phyloP scores from a whole-genome alignment of 2,797 vertebrate genomes.

The Benthosema pterotum region DNA sequence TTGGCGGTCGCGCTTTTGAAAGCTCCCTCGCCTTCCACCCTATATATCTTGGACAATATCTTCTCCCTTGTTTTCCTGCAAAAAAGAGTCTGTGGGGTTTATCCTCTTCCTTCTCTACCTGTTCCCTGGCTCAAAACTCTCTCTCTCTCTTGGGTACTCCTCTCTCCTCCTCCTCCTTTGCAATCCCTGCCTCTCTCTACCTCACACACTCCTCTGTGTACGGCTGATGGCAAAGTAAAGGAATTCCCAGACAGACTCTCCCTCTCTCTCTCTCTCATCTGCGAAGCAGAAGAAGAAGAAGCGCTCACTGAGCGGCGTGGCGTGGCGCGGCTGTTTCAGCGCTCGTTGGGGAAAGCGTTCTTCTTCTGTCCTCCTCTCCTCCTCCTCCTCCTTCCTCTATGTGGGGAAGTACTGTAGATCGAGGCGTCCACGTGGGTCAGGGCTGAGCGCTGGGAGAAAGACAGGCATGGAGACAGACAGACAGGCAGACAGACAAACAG shows the following conservation, averaged over 20 bases:
- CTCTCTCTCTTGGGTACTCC: constrained; percentile 8
- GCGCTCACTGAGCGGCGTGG: constrained; percentile 26
- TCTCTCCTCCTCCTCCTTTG: constrained; percentile 34
- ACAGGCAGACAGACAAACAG: constrained; percentile 20
- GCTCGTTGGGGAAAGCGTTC: no score
- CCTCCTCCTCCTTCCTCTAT: constrained; percentile 55
- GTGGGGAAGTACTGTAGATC: constrained; percentile 57
- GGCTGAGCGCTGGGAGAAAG: constrained; percentile 37
- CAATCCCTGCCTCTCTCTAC: constrained; percentile 40
- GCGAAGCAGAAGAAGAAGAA: constrained; percentile 61
- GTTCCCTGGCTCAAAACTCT: constrained; percentile 41
- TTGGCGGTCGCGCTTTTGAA: constrained; percentile 29
- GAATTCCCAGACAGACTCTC: constrained; percentile 75
- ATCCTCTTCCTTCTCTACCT: constrained; percentile 28
- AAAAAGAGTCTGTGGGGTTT: constrained; percentile 62
- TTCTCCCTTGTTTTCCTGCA: constrained; percentile 54
- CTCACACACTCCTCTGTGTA: constrained; percentile 18
- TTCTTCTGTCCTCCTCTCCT: constrained; percentile 23
- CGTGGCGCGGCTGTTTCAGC: constrained; percentile 37
- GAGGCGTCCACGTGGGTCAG: constrained; percentile 66
- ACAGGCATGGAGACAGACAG: constrained; percentile 25
- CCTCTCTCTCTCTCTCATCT: no score
- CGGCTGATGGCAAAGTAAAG: constrained; percentile 60
- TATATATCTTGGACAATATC: constrained; percentile 49
- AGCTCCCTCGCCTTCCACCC: constrained; percentile 23